phyloP scores from a whole-genome alignment of 2,888 invertebrate genomes.

The Isoperla grammatica region DNA sequence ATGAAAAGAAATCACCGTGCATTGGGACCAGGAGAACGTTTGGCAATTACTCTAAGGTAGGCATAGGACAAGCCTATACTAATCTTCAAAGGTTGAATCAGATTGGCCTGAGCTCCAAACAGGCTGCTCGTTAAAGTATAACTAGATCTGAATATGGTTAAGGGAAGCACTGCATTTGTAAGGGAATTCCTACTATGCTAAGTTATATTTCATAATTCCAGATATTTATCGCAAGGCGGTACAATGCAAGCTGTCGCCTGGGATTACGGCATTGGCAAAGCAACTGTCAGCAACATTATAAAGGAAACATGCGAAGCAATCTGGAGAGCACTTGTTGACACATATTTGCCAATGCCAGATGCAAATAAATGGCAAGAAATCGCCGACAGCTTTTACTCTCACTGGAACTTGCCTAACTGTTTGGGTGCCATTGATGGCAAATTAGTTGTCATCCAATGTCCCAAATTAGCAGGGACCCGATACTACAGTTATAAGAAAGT shows the following conservation, averaged over 20 bases:
- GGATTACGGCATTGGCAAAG: too few species aligned
- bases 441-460: conserved; percentile 36
- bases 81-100: too few species aligned
- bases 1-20: neutral
- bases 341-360: conserved; percentile 17
- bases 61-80: neutral
- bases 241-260: too few species aligned
- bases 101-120: too few species aligned
- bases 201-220: too few species aligned
- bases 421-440: conserved; percentile 38
- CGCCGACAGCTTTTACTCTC: conserved; percentile 34
- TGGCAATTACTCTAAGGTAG: neutral
- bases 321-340: conserved; percentile 3
- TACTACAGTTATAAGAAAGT: conserved; percentile 37
- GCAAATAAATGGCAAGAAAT: conserved; percentile 35
- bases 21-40: conserved; percentile 1
- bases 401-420: conserved; percentile 36
- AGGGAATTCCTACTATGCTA: too few species aligned
- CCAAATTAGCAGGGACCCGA: conserved; percentile 33
- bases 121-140: too few species aligned
- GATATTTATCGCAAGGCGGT: too few species aligned
- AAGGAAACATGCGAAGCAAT: conserved; percentile 16
- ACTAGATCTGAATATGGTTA: too few species aligned
- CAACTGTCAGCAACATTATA: conserved; percentile 10
- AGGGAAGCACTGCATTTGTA: too few species aligned